These are phyloP conservation scores for Aromia moschata DNA, from an alignment of 2,888 invertebrate species.

Conservation along the genomic window DNA sequence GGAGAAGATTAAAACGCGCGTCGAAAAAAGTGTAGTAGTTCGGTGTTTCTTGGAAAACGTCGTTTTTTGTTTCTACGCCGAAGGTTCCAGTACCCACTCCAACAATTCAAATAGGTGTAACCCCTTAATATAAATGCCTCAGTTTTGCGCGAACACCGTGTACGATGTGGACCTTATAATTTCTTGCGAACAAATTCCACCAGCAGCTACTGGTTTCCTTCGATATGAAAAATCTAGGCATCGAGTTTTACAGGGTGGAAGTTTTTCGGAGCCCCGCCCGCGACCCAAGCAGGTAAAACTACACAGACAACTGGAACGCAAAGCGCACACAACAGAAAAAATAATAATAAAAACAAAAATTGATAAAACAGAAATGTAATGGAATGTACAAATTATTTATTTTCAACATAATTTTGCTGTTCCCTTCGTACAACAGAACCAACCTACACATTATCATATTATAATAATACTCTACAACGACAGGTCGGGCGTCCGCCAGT, in stretches of 20 bases:
- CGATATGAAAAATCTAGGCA: too few species aligned
- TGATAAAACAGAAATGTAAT: constrained; percentile 70
- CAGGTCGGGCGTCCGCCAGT: constrained; percentile 33
- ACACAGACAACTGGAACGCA: constrained; percentile 3
- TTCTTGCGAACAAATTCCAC: too few species aligned
- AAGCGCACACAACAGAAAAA: not conserved
- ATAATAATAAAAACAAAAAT: constrained; percentile 63
- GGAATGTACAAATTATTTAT: constrained; percentile 83
- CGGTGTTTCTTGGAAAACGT: too few species aligned
- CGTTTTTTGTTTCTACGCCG: too few species aligned
- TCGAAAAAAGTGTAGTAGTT: too few species aligned
- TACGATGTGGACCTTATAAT: too few species aligned
- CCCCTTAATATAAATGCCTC: too few species aligned
- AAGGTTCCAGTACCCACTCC: too few species aligned
- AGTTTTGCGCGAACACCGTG: too few species aligned
- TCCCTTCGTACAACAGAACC: constrained; percentile 66
- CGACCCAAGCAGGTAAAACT: constrained; percentile 13
- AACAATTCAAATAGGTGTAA: too few species aligned
- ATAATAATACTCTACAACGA: constrained; percentile 49
- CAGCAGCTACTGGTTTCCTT: too few species aligned
- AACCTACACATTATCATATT: constrained; percentile 51
- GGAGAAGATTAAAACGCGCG: too few species aligned
- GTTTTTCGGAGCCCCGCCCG: not conserved
- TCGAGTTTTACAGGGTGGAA: not conserved
- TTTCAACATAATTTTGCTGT: constrained; percentile 69